phyloP scores from a whole-genome alignment of 2,888 invertebrate species.

The Idaea biselata region DNA sequence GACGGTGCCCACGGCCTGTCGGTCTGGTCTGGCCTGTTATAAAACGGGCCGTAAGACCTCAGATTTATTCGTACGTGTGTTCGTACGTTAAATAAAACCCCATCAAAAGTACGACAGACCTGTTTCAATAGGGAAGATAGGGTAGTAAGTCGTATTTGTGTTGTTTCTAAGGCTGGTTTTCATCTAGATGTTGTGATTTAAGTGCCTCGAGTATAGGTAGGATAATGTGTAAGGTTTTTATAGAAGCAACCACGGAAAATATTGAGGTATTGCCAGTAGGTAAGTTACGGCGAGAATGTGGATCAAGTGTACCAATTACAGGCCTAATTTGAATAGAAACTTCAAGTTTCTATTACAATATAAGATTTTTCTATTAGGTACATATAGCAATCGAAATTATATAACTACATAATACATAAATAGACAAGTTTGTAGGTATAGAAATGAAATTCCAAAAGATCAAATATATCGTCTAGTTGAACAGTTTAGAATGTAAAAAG shows the following conservation, averaged over 20 bases:
- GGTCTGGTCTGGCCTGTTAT: too few relatives aligned
- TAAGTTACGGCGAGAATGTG: too few relatives aligned
- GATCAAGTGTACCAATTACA: background rate
- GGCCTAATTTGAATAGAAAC: background rate
- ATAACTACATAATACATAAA: too few relatives aligned
- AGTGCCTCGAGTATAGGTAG: background rate
- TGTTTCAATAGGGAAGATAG: background rate
- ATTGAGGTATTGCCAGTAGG: too few relatives aligned
- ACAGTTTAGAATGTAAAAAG: constrained; percentile 28
- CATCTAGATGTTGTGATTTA: background rate
- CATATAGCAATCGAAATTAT: too few relatives aligned
- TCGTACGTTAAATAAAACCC: too few relatives aligned
- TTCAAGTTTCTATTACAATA: background rate
- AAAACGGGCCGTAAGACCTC: too few relatives aligned
- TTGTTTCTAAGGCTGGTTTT: background rate
- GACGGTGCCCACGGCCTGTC: too few relatives aligned
- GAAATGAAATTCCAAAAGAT: constrained; percentile 13
- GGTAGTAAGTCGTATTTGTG: too few relatives aligned
- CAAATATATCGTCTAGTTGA: constrained; percentile 12
- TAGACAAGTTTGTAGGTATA: background rate
- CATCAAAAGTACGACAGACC: background rate
- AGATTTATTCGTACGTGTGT: too few relatives aligned
- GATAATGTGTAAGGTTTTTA: constrained; percentile 3
- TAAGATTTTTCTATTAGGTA: too few relatives aligned
- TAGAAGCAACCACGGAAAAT: background rate